A percentile compares a stretch with the other conserved stretches of the same genome.
These are phyloP conservation scores for Lycopodina hypogea DNA, from an alignment of 37 sponge, comb jelly and placozoan species.

Conservation along the genomic window DNA sequence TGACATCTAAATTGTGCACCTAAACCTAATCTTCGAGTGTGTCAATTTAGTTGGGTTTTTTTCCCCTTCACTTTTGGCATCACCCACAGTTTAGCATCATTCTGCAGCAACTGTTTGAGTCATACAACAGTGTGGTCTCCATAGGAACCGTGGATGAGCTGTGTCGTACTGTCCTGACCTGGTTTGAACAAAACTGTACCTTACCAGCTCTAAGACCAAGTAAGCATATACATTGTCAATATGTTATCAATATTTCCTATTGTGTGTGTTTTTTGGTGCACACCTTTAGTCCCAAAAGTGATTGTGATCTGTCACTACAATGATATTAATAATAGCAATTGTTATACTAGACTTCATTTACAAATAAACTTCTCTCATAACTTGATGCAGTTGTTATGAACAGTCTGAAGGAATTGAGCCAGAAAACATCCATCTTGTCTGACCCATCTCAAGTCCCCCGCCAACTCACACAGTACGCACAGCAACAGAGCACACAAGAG, in stretches of 20 bases:
- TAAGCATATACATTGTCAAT: constrained; percentile 8
- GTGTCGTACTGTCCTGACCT: constrained; percentile 67
- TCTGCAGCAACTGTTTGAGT: constrained; percentile 76
- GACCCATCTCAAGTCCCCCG: constrained; percentile 76
- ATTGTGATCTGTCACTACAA: not conserved
- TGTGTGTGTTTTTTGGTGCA: not conserved
- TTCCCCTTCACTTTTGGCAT: constrained; percentile 27
- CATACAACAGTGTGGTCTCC: constrained; percentile 79
- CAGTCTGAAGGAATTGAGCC: constrained; percentile 70
- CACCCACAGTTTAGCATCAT: constrained; percentile 76
- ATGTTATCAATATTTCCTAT: not conserved
- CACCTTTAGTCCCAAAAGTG: not conserved
- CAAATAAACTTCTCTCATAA: too few relatives aligned
- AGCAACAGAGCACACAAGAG: constrained; percentile 7
- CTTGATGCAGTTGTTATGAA: constrained; percentile 74
- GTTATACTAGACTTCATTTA: too few relatives aligned
- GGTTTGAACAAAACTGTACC: constrained; percentile 84
- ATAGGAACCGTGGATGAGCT: constrained; percentile 69
- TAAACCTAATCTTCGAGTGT: too few relatives aligned
- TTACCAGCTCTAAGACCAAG: constrained; percentile 77
- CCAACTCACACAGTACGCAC: constrained; percentile 56
- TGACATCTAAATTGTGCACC: too few relatives aligned
- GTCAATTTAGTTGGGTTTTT: too few relatives aligned
- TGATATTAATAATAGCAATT: not conserved
- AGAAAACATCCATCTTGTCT: constrained; percentile 72